phyloP scores from a whole-genome alignment of 1,140 invertebrate genomes.

The Ceratosolen solmsi region DNA sequence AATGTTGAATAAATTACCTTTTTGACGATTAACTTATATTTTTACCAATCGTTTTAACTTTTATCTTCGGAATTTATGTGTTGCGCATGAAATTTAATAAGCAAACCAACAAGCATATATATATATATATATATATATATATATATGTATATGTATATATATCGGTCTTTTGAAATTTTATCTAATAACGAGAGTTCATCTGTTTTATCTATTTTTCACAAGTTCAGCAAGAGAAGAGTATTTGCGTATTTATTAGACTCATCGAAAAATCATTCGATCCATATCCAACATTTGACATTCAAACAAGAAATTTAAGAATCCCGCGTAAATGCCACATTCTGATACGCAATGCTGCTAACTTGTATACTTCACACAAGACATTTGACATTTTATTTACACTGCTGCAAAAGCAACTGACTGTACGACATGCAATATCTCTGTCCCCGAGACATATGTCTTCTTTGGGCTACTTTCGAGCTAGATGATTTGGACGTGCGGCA shows the following conservation, averaged over 20 bases:
- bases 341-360: too few relatives aligned
- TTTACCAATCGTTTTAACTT: too few relatives aligned
- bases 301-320: neutral
- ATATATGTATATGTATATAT: too few relatives aligned
- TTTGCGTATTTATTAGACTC: neutral
- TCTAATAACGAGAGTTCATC: too few relatives aligned
- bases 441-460: neutral
- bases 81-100: too few relatives aligned
- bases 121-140: conserved; percentile 5
- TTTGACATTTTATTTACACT: neutral
- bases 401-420: neutral
- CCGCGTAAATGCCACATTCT: neutral
- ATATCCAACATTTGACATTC: neutral
- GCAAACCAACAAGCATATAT: too few relatives aligned
- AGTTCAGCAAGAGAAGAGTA: too few relatives aligned
- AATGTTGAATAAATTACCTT: too few relatives aligned
- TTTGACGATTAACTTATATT: too few relatives aligned
- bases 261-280: neutral
- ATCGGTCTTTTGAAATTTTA: too few relatives aligned
- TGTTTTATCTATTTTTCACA: too few relatives aligned
- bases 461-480: neutral
- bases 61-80: too few relatives aligned
- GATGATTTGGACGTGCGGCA: conserved; percentile 43
- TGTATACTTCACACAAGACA: neutral
- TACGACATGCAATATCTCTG: neutral